Conservation (phyloP, 2,113 vertebrate genomes). For the Apistogramma diplotaenia region DNA sequence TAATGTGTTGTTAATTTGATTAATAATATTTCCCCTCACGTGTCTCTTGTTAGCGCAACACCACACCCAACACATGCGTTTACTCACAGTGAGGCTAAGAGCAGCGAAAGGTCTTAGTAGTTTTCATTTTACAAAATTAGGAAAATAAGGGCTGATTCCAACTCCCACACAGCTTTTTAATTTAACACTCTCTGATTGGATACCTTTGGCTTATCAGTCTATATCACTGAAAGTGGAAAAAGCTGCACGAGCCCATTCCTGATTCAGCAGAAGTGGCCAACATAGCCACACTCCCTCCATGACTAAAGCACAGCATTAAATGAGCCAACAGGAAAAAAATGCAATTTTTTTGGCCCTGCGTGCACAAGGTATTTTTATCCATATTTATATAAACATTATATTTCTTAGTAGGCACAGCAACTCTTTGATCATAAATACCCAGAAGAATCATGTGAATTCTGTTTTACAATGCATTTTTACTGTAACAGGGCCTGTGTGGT, state of each 20-base stretch:
- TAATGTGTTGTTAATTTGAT: background rate
- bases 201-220: background rate
- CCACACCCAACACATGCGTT: too few species aligned
- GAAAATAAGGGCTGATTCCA: background rate
- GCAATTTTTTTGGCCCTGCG: background rate
- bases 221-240: background rate
- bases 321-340: background rate
- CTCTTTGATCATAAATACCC: background rate
- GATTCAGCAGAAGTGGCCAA: background rate
- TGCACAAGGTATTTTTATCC: background rate
- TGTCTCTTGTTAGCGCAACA: background rate
- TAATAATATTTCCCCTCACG: background rate
- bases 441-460: background rate
- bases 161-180: background rate
- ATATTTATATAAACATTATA: background rate
- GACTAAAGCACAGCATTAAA: background rate
- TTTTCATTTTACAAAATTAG: background rate
- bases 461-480: background rate
- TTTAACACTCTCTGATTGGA: background rate
- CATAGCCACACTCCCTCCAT: background rate
- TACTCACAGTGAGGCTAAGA: background rate
- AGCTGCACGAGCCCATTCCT: background rate
- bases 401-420: background rate
- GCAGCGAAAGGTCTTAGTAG: background rate
- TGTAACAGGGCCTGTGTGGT: background rate